Base-by-base conservation (phyloP, 2,888 invertebrate species). In the Acanthopleura granulata region DNA sequence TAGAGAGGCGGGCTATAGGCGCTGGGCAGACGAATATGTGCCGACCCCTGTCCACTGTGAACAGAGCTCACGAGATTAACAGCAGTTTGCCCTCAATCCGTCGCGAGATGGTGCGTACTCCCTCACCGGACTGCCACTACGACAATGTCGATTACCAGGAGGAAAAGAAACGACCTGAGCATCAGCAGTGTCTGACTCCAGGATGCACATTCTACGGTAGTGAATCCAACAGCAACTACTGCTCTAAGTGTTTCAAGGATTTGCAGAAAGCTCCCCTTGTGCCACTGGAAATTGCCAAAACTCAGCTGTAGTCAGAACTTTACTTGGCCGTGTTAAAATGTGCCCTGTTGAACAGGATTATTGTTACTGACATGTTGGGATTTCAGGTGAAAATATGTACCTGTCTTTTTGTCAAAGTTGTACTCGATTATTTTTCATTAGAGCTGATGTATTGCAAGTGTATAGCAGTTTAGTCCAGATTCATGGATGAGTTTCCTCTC, bases 161-260 rank as follows among this genome's bases (percentile, higher is more conserved):
- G 15, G 6, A 22, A 6, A 18, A 66, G 29, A 66, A 66, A 6
- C 4, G 25, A 3, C 6, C 6, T 25, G 16, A 27, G 6, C 66
- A 25, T 66, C 22, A 25, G 25, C 27, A 66, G 4, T 66, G 66
- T 66, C 66, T 22, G 18, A 27, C 29, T 27, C 29, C 66, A 3
- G 66, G 66, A 1, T 66, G 66, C 29, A 3, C 22, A 18, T 66
- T 66, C 25, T 66, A 22, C 25, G 66, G 66, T 6, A 27, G 25
- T 27, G 29, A 66, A 22, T 66, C 66, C 22, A 66, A 18, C 18
- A 22, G 14, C 6, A 27, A 27, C 66, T 66, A 66, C 29, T 66
- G 66, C 29, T 66, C 66, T 6, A 66, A 66, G 25, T 66, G 66
- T 66, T 66, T 66, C 29, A 66, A 66, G 22, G 66, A 66, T 6